Percentiles rank a stretch among this genome's conserved stretches.
phyloP scores from a whole-genome alignment of 2,888 invertebrate genomes.

The Spilosoma lubricipeda region DNA sequence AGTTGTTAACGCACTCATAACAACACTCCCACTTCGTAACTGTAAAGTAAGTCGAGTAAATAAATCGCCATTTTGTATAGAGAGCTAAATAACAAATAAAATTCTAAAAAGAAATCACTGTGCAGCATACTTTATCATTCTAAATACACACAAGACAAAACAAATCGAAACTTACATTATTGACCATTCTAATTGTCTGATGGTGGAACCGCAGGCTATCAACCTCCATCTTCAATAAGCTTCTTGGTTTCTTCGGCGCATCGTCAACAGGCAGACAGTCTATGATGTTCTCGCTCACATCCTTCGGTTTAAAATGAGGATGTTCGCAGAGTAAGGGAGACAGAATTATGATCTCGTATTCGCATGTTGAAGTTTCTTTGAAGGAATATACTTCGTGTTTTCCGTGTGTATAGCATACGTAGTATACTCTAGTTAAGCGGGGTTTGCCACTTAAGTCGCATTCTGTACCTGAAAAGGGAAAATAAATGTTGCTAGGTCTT shows the following conservation, averaged over 20 bases:
- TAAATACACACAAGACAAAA: slow-evolving; percentile 2
- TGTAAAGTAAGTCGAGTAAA: not conserved
- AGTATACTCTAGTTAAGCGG: slow-evolving; percentile 92
- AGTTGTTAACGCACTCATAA: too few relatives aligned
- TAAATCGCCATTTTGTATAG: not conserved
- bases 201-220: slow-evolving; percentile 90
- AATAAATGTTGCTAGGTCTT: not conserved
- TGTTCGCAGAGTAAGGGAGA: slow-evolving; percentile 95
- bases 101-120: slow-evolving; percentile 2
- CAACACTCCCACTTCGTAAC: too few relatives aligned
- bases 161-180: slow-evolving; percentile 64
- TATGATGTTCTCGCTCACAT: slow-evolving; percentile 91
- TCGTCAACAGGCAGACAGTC: slow-evolving; percentile 90
- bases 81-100: not conserved
- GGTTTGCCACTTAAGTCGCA: slow-evolving; percentile 97
- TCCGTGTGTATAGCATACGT: slow-evolving; percentile 95
- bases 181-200: slow-evolving; percentile 79
- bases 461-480: slow-evolving; percentile 85
- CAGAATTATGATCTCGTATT: slow-evolving; percentile 96
- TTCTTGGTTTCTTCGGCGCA: slow-evolving; percentile 90
- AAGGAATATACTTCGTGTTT: slow-evolving; percentile 97
- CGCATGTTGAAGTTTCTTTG: slow-evolving; percentile 97
- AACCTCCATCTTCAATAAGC: slow-evolving; percentile 89
- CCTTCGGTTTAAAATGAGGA: slow-evolving; percentile 94
- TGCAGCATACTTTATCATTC: slow-evolving; percentile 3